Base-by-base conservation (phyloP, 1,140 invertebrate species). In the Pseudomyrmex dendroicus region DNA sequence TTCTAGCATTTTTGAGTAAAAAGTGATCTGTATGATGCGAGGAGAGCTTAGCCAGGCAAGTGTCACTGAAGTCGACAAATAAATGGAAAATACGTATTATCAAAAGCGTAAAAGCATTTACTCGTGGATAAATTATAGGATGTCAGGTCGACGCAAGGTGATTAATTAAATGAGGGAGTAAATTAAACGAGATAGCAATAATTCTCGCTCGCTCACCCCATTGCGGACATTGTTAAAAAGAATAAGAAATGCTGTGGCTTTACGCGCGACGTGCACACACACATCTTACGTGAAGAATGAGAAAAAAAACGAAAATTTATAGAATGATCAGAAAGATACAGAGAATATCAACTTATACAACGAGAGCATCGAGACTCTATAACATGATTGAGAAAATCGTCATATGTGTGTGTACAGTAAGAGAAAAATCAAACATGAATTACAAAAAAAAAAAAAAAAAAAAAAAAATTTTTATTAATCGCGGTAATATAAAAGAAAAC, bases 121-220 rank as follows among this genome's bases (percentile, higher is more conserved):
- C 44, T 54, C 20, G 22, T 80, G 15, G 66, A 70, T 80, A 80
- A 80, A 80, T 72, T 80, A 57, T 48, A 20, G 67, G 15, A 5
- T 13, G 8, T 12, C 25, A 44, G 76, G 56, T 80, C 20, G 56
- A 80, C 15, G 46, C 48, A 9, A 46, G 22, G 66, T 80, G 76
- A 72, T 80, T 80, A 80, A 80, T 80, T 80, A 80, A 80, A 80
- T 46, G 54, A 80, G 70, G 59, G 76, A 46, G 70, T 70, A 80
- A 67, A 80, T 80, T 67, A 70, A 84, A 35, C 82, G 50, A 62
- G 76, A 59, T 70, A 80, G 77, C 66, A 84, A 84, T 84, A 84
- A 70, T 72, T 70, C 66, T 76, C 62, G 48, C 61, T 70, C 22
- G 22, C n/a, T 54, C 12, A 35, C n/a, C 56, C 20, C 50, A 61